A percentile compares a stretch with the other conserved stretches of the same genome.
Evolutionary conservation across 1,140 invertebrate genomes (phyloP).

Genomic region (Calosoma granatense): DNA sequence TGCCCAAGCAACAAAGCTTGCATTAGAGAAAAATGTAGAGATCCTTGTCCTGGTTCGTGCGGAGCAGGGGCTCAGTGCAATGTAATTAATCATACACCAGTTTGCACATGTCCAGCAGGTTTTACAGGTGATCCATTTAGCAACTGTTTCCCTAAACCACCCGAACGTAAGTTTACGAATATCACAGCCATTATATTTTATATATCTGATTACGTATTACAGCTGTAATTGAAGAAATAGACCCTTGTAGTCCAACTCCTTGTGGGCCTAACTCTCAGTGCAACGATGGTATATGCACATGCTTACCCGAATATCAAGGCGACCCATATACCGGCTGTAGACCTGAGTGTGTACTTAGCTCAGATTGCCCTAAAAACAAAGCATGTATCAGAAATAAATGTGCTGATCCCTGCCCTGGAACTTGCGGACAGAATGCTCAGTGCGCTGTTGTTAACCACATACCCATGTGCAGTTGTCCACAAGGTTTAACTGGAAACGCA

Average conservation of each 20-base stretch:
- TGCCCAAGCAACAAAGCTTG: conserved; percentile 48
- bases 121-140: conserved; percentile 50
- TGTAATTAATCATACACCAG: conserved; percentile 44
- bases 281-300: conserved; percentile 48
- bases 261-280: conserved; percentile 60
- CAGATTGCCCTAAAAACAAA: conserved; percentile 52
- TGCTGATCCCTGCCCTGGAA: conserved; percentile 53
- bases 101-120: conserved; percentile 44
- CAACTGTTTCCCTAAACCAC: conserved; percentile 39
- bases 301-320: conserved; percentile 49
- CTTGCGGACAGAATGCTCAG: conserved; percentile 54
- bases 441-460: conserved; percentile 55
- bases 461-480: conserved; percentile 54
- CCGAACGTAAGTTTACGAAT: conserved; percentile 27
- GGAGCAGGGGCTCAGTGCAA: conserved; percentile 43
- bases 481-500: conserved; percentile 52
- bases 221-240: conserved; percentile 18
- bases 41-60: conserved; percentile 50
- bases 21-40: conserved; percentile 44
- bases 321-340: conserved; percentile 55
- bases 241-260: conserved; percentile 47
- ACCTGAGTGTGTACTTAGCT: conserved; percentile 58
- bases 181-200: neutral
- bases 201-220: neutral
- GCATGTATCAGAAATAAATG: conserved; percentile 56